These are phyloP conservation scores for Trachelus iudaicus DNA, from an alignment of 2,888 invertebrate species.

Conservation along the genomic window DNA sequence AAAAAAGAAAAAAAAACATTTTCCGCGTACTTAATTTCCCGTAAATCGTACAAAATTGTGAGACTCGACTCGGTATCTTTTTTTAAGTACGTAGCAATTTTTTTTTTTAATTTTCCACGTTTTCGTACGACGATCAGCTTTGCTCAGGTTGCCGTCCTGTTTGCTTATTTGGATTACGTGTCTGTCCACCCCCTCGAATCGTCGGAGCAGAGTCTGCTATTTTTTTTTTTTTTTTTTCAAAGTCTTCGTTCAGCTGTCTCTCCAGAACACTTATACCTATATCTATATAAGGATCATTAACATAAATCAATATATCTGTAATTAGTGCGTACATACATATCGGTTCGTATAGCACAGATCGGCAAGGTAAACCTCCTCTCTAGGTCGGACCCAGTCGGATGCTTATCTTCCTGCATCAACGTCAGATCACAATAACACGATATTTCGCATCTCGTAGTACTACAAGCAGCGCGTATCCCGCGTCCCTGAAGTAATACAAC, in stretches of 20 bases:
- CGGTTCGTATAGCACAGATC: neutral
- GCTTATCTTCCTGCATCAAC: neutral
- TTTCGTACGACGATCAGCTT: too few species aligned
- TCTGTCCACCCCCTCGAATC: neutral
- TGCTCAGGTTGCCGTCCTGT: neutral
- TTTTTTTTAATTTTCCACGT: too few species aligned
- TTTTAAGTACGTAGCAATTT: neutral
- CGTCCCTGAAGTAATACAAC: neutral
- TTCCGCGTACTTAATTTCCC: neutral
- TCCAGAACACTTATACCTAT: too few species aligned
- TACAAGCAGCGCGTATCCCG: neutral
- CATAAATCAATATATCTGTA: neutral
- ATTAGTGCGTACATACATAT: too few species aligned
- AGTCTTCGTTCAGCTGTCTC: too few species aligned
- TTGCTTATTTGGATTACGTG: neutral
- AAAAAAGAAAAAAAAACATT: accelerated
- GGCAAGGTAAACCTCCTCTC: slow-evolving; percentile 4
- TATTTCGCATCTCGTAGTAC: neutral
- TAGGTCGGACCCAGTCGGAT: too few species aligned
- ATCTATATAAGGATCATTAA: neutral
- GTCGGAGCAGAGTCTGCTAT: too few species aligned
- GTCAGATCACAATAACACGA: neutral
- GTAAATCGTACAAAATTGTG: too few species aligned
- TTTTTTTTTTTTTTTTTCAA: too few species aligned
- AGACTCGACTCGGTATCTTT: too few species aligned